Evolutionary conservation across 2,888 invertebrate species (phyloP), one percentile per base, ranked within the genome.

Genomic region (Caenorhabditis sp.): DNA sequence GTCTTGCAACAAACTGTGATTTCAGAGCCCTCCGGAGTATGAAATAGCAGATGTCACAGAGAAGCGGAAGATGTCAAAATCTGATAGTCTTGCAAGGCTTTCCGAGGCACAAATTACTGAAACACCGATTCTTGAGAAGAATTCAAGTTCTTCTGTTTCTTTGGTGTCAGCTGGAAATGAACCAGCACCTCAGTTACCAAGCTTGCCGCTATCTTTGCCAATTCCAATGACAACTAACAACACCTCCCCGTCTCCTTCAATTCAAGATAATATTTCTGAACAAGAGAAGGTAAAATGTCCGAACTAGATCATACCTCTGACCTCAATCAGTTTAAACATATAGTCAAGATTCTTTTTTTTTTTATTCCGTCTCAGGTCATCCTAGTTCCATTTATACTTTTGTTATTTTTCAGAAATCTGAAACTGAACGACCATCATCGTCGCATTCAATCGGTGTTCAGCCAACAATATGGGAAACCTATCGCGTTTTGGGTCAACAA

Each of bases 391-490:
- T n/a, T n/a, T n/a, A n/a, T n/a, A n/a, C n/a, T n/a, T n/a, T 14
- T 26, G 26, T 27, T 8, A 2, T n/a, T 50, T 50, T 67, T 63
- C 65, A 63, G 31, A 38, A 70, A 66, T 53, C 63, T 58, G 26
- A 63, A 52, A 66, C 63, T 62, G 69, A 74, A 63, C 58, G 74
- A 57, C 74, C 69, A 49, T 58, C 65, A 20, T 78, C 69, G 59
- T 61, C 73, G 21, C 75, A 71, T 63, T 78, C 78, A 26, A 67
- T 76, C 31, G 76, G 74, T 43, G 82, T 83, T 21, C 83, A 83
- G 21, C 85, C 85, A 36, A 85, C 85, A 17, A 84, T 85, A 61
- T 85, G 85, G 85, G 84, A 85, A 54, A 83, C 83, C n/a, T 85
- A 78, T 76, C 67, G 81, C 62, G 84, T 85, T 10, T 76, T 85